Base-by-base conservation (phyloP, 2,888 invertebrate genomes). In the Gibbula magus region DNA sequence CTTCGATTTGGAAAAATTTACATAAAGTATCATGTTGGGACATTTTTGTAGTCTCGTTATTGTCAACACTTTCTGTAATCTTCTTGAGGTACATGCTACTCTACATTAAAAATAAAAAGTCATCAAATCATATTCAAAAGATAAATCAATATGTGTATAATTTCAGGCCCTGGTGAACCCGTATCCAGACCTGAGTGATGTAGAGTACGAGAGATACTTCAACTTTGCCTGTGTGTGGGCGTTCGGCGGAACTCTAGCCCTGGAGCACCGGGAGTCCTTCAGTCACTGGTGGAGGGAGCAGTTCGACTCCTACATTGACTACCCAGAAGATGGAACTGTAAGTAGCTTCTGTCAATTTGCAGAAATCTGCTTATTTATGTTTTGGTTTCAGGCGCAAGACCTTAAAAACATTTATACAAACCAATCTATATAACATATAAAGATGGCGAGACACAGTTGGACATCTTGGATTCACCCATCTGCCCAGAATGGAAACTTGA, bases 221-320 rank as follows among this genome's bases (percentile, higher is more conserved):
- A 91, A 89, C 88, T 91, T 89, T 82, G 89, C 92, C 2, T 87
- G 88, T 77, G 86, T 93, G 56, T 93, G 93, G 93, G 86, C 92
- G 5, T 92, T 93, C 84, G 92, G 88, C 52, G 92, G 92, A 22
- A 91, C 92, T 16, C 84, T 92, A 77, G 88, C 86, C 3, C 81
- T 83, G 0, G 85, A 91, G 25, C 73, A 88, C 82, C 83, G 91
- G 13, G 90, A 91, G 76, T 82, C 87, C 0, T 92, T 92, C 88
- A 91, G 90, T 81, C 79, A 84, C 66, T 92, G 92, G 92, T 92
- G 92, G 92, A 87, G 87, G 75, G 85, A 89, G 52, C 86, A 86
- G 79, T 92, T 92, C 84, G 88, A 88, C 32, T 85, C 89, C 52
- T 86, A 90, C 80, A 86, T 91, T 25, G 88, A 88, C 77, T 91